These are phyloP conservation scores for Panulirus ornatus DNA, from an alignment of 1,140 invertebrate genomes.

Conservation along the genomic window DNA sequence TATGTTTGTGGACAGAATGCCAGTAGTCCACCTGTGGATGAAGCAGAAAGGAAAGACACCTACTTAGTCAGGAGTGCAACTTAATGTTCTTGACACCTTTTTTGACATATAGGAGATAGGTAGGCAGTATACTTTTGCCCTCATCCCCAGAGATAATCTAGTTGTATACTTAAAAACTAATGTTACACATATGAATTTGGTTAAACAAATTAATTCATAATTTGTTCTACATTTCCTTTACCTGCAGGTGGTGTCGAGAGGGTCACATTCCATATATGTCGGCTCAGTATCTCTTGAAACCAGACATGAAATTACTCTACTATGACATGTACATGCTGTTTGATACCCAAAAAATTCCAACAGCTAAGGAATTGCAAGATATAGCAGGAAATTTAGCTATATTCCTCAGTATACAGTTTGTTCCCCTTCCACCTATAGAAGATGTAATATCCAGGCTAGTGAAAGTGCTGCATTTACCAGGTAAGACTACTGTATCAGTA, in stretches of 20 bases:
- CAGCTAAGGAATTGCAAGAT: not conserved
- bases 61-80: too few relatives aligned
- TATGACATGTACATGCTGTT: conserved; percentile 14
- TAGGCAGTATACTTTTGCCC: too few relatives aligned
- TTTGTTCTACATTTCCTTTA: not conserved
- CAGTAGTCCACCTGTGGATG: too few relatives aligned
- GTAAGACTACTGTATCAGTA: not conserved
- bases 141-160: too few relatives aligned
- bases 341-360: not conserved
- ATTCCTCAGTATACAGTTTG: conserved; percentile 20
- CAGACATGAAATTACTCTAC: conserved; percentile 19
- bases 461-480: conserved; percentile 9
- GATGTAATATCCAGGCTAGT: conserved; percentile 5
- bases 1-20: too few relatives aligned
- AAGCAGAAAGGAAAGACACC: too few relatives aligned
- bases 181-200: not conserved
- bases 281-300: conserved; percentile 29
- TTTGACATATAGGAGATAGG: too few relatives aligned
- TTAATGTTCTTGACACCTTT: too few relatives aligned
- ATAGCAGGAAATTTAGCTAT: conserved; percentile 11
- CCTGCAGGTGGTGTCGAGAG: conserved; percentile 49
- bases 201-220: not conserved
- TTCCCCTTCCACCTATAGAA: conserved; percentile 9
- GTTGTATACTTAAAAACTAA: too few relatives aligned
- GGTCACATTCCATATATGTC: conserved; percentile 52